Evolutionary conservation across 2,888 invertebrate species (phyloP).

Genomic region (Monochamus alternatus): DNA sequence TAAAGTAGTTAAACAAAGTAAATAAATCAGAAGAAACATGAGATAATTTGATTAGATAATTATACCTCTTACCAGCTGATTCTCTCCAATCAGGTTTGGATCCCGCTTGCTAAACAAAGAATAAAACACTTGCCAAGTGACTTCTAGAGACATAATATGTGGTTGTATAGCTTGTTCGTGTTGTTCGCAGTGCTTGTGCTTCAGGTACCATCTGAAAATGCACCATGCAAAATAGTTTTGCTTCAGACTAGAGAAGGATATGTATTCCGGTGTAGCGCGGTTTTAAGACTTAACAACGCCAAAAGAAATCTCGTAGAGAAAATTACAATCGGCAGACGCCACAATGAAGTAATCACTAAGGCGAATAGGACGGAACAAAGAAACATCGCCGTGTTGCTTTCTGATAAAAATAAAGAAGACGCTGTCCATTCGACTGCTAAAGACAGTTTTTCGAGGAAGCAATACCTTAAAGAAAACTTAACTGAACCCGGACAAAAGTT

Average conservation of each 20-base stretch:
- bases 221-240: not conserved
- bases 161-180: not conserved
- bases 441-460: not conserved
- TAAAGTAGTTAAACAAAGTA: not conserved
- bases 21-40: not conserved
- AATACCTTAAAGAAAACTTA: not conserved
- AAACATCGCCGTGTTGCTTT: not conserved
- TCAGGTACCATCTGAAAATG: not conserved
- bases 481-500: not conserved
- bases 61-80: not conserved
- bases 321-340: not conserved
- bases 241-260: not conserved
- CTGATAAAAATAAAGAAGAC: not conserved
- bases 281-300: not conserved
- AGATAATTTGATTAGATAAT: not conserved
- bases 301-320: not conserved
- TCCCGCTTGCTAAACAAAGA: not conserved
- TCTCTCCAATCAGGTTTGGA: not conserved
- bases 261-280: not conserved
- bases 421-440: not conserved
- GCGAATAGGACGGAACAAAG: not conserved
- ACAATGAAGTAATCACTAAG: not conserved
- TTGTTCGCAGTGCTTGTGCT: not conserved
- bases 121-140: not conserved
- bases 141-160: not conserved